phyloP scores from a whole-genome alignment of 2,797 vertebrate species.

The Pyrocephalus nanus region DNA sequence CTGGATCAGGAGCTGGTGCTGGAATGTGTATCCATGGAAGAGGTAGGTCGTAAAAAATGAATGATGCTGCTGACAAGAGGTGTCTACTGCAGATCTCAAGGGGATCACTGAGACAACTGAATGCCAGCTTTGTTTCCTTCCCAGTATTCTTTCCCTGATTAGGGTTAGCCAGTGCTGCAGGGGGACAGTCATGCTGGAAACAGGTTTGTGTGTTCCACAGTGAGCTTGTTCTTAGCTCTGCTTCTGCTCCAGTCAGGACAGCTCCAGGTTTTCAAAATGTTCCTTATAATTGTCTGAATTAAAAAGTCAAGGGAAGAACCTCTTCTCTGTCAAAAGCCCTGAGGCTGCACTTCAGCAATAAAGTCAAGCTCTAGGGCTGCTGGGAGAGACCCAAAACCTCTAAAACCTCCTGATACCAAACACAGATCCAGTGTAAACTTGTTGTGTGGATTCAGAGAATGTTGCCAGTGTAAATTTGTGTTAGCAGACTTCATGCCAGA shows the following conservation, averaged over 20 bases:
- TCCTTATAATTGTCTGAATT: not conserved
- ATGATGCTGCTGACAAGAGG: not conserved
- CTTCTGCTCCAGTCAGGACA: not conserved
- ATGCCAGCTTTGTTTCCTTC: not conserved
- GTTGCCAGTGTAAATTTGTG: not conserved
- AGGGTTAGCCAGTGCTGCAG: not conserved
- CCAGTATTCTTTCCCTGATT: not conserved
- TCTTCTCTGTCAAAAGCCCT: not conserved
- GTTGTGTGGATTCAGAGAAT: not conserved
- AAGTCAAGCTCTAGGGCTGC: not conserved
- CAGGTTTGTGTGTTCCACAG: fast-evolving
- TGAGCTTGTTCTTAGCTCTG: not conserved
- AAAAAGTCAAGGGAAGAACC: not conserved
- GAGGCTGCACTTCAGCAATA: not conserved
- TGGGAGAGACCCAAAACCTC: slow-evolving; percentile 1
- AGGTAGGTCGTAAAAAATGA: not conserved
- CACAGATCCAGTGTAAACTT: slow-evolving; percentile 23
- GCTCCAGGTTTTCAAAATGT: not conserved
- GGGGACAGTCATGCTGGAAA: not conserved
- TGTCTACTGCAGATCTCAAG: not conserved
- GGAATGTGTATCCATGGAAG: not conserved
- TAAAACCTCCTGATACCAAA: not conserved
- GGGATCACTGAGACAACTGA: not conserved
- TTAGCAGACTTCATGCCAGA: not conserved
- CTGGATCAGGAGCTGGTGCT: not conserved